A percentile compares a stretch with the other conserved stretches of the same genome.
Evolutionary conservation across 2,797 vertebrate genomes (phyloP).

Genomic region (Rhinoraja longicauda): DNA sequence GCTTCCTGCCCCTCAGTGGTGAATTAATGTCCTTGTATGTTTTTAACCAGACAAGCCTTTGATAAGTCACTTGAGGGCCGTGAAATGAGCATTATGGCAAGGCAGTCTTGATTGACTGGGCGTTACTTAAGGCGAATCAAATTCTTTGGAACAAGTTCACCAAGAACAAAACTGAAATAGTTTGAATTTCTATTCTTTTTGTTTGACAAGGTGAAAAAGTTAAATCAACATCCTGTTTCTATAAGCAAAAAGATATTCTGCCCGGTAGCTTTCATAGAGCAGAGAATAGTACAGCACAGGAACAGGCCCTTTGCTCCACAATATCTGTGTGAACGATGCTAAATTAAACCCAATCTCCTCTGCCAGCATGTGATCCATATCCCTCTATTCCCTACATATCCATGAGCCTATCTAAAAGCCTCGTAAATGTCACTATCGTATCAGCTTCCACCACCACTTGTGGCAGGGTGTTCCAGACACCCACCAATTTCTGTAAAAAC

Average conservation of each 20-base stretch:
- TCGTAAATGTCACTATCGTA: too few species aligned
- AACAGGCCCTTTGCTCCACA: too few species aligned
- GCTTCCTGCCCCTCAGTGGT: neutral
- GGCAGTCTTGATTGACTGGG: neutral
- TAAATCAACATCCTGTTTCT: neutral
- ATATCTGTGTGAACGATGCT: too few species aligned
- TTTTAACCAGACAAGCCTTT: neutral
- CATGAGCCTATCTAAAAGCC: too few species aligned
- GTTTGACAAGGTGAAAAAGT: neutral
- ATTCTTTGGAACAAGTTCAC: neutral
- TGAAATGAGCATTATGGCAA: conserved; percentile 21
- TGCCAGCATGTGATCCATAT: too few species aligned
- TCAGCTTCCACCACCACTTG: too few species aligned
- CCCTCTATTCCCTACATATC: too few species aligned
- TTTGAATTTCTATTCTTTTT: neutral
- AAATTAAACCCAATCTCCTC: too few species aligned
- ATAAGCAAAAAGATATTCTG: neutral
- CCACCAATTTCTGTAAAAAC: too few species aligned
- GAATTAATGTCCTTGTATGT: conserved; percentile 11
- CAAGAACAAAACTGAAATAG: neutral
- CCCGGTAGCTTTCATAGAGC: neutral
- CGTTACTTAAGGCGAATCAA: neutral
- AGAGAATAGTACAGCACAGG: too few species aligned
- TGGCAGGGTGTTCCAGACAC: too few species aligned
- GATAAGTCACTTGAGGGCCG: conserved; percentile 32